Evolutionary conservation across 2,888 invertebrate genomes (phyloP), one percentile per base, ranked within the genome.

Genomic region (Rosalia funebris): DNA sequence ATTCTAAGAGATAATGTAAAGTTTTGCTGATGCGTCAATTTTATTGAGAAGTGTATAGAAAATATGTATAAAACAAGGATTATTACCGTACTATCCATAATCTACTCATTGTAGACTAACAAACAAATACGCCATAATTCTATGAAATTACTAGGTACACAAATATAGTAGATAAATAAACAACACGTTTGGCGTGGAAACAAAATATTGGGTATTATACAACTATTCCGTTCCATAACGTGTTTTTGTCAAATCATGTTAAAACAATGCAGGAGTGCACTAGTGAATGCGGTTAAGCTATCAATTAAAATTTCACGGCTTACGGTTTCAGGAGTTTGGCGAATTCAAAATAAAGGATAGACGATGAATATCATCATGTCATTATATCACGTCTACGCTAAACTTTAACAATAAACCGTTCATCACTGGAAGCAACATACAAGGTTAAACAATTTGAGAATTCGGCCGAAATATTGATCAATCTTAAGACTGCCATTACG

Each of bases 241-340:
- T 54, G 54, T 41, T 37, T 36, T 56, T 34, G 44, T 39, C 20
- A 46, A 56, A 37, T 39, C 25, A 15, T 45, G 19, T 46, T 46
- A 37, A 20, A 46, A 37, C 20, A 42, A 56, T 46, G 46, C 37
- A 56, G 14, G 32, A 44, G 55, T 42, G 39, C 55, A 46, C 46
- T 56, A 37, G 34, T 39, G 32, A 42, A 46, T 46, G 37, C 57
- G 57, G 17, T 19, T 32, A 15, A 41, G 48, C 31, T 48, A 48
- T 57, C 57, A 57, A 57, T 57, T 57, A 57, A 57, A 57, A 57
- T 57, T 57, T 48, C 57, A 48, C 48, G n/a, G 20, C 44, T 48
- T 36, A 25, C 19, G 34, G 39, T 45, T 41, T 41, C 20, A 15
- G 46, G 20, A 19, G 54, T 31, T 25, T 46, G 11, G 37, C 37